phyloP scores from a whole-genome alignment of 2,797 vertebrate genomes.

The Pyrrhura leucotis region DNA sequence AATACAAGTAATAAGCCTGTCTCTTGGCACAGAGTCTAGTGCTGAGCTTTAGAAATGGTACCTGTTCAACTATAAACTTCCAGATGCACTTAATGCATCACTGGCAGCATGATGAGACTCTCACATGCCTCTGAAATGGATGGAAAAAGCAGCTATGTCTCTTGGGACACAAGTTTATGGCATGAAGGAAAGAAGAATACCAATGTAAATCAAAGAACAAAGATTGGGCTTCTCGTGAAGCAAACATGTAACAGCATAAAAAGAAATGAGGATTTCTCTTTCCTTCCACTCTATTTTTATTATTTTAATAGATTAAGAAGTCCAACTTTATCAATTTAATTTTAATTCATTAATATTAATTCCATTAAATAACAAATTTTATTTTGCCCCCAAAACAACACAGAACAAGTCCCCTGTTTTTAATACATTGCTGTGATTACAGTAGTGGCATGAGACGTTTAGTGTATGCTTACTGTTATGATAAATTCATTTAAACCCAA shows the following conservation, averaged over 20 bases:
- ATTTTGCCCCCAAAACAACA: not conserved
- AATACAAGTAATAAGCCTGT: not conserved
- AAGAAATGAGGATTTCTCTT: not conserved
- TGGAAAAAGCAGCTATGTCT: not conserved
- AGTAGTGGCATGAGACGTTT: not conserved
- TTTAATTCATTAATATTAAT: not conserved
- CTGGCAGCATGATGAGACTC: not conserved
- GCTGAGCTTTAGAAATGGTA: not conserved
- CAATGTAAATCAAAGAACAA: not conserved
- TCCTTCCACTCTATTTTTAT: not conserved
- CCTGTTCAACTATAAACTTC: not conserved
- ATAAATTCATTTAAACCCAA: not conserved
- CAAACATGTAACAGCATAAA: not conserved
- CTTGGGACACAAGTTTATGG: not conserved
- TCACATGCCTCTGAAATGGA: accelerated
- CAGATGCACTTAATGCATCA: not conserved
- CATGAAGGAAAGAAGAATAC: not conserved
- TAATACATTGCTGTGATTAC: not conserved
- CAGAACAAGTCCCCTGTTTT: not conserved
- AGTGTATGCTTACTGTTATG: not conserved
- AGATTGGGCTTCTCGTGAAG: not conserved
- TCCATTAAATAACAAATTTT: not conserved
- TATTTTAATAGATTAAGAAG: not conserved
- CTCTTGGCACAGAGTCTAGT: not conserved
- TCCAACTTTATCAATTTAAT: not conserved